Conservation (phyloP, 2,113 vertebrate genomes). For the Dendropsophus ebraccatus region DNA sequence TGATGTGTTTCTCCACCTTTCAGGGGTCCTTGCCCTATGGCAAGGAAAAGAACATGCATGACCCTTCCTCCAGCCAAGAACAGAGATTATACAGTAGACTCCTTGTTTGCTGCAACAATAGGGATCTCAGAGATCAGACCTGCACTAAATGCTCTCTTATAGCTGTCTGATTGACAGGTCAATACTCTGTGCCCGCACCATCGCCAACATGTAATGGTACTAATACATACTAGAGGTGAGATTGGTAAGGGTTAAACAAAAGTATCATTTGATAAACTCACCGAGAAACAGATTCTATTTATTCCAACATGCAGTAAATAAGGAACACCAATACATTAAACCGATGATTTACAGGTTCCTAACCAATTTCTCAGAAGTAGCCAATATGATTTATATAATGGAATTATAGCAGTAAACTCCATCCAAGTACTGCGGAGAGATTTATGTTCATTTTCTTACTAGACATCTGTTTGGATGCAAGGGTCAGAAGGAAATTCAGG, state of each 20-base stretch:
- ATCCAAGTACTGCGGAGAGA: background rate
- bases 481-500: background rate
- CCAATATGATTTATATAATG: conserved; percentile 6
- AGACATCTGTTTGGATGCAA: background rate
- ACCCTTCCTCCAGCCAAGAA: too few relatives aligned
- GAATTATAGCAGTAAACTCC: background rate
- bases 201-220: too few relatives aligned
- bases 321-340: background rate
- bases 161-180: too few relatives aligned
- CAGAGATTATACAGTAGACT: too few relatives aligned
- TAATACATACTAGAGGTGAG: background rate
- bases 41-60: too few relatives aligned
- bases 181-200: too few relatives aligned
- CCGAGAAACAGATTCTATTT: background rate
- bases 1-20: too few relatives aligned
- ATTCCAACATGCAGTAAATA: background rate
- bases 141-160: too few relatives aligned
- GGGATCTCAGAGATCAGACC: too few relatives aligned
- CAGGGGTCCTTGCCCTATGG: too few relatives aligned
- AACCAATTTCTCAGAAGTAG: background rate
- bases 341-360: background rate
- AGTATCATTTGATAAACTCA: background rate
- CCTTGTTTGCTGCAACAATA: too few relatives aligned
- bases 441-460: background rate
- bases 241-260: background rate